These are phyloP conservation scores for Epirrhoe alternata DNA, from an alignment of 2,888 invertebrate species.

Conservation along the genomic window DNA sequence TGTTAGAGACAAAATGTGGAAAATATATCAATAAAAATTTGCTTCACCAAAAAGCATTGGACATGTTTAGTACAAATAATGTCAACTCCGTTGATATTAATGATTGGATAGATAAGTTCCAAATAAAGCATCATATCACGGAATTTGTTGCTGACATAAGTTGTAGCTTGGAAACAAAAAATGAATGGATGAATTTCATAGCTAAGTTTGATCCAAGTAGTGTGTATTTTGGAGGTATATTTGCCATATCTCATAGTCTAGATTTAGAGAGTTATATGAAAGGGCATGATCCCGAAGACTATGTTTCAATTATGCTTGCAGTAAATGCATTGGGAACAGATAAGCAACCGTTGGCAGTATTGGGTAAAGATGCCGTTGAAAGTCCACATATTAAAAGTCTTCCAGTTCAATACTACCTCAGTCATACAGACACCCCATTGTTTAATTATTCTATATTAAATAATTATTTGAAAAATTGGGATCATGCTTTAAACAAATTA, in stretches of 20 bases:
- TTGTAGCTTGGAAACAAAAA: neutral
- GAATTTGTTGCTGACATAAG: neutral
- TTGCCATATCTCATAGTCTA: neutral
- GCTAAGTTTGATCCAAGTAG: neutral
- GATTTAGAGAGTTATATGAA: neutral
- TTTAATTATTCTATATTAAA: neutral
- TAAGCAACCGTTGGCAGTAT: neutral
- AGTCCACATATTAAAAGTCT: conserved; percentile 21
- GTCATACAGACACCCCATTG: conserved; percentile 30
- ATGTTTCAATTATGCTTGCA: conserved; percentile 2
- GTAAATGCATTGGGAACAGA: neutral
- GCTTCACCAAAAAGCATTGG: neutral
- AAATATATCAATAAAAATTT: neutral
- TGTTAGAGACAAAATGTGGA: neutral
- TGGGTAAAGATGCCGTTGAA: neutral
- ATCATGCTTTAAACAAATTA: neutral
- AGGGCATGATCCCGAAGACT: neutral
- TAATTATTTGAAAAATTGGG: neutral
- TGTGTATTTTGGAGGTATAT: neutral
- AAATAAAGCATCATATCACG: neutral
- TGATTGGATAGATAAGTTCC: neutral
- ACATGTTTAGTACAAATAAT: neutral
- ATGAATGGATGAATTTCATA: neutral
- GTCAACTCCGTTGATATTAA: neutral
- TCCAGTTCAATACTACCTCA: conserved; percentile 52